Percentiles rank a stretch among this genome's conserved stretches.
Evolutionary conservation across 2,888 invertebrate species (phyloP).

Genomic region (Boloria euphrosyne): DNA sequence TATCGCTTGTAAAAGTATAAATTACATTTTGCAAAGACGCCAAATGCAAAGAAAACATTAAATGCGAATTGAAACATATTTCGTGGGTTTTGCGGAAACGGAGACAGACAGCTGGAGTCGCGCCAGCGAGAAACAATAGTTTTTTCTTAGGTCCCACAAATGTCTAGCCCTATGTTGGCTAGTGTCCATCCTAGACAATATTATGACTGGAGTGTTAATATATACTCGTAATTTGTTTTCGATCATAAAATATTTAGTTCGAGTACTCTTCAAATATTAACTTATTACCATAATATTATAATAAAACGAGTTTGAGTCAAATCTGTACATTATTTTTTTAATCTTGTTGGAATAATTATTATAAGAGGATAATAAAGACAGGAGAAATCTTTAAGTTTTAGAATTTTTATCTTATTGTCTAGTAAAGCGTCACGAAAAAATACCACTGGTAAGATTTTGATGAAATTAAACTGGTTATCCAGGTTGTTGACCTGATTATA

Average conservation of each 20-base stretch:
- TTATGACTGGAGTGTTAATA: neutral
- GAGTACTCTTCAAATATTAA: too few species aligned
- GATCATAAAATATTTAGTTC: neutral
- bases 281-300: too few species aligned
- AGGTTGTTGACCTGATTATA: too few species aligned
- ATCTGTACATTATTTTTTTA: too few species aligned
- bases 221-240: neutral
- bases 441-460: too few species aligned
- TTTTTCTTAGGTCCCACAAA: slow-evolving; percentile 27
- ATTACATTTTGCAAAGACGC: slow-evolving; percentile 43
- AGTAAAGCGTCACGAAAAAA: too few species aligned
- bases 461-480: too few species aligned
- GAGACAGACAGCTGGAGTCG: slow-evolving; percentile 52
- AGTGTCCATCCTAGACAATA: slow-evolving; percentile 31
- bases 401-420: too few species aligned
- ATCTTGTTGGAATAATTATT: too few species aligned
- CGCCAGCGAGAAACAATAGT: slow-evolving; percentile 43
- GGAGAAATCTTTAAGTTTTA: too few species aligned
- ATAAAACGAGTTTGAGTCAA: too few species aligned
- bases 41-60: slow-evolving; percentile 55
- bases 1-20: slow-evolving; percentile 42
- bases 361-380: too few species aligned
- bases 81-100: slow-evolving; percentile 59
- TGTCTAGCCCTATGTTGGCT: slow-evolving; percentile 35
- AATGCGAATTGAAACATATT: slow-evolving; percentile 58